Base-by-base conservation (phyloP, 2,113 vertebrate species). In the Lamprologus sp. region DNA sequence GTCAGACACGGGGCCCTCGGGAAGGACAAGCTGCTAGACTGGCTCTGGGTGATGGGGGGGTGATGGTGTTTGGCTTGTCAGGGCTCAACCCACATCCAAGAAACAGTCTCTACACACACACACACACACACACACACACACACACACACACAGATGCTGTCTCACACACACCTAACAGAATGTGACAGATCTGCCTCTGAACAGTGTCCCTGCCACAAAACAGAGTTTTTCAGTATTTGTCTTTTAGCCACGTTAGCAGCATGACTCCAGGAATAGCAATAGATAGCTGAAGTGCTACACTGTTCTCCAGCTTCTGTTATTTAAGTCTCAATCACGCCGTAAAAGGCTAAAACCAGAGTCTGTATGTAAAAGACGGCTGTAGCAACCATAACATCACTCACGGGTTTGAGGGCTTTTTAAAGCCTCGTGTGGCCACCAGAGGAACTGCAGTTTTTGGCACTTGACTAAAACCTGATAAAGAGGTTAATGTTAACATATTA, bases 21-120 rank as follows among this genome's bases (percentile, higher is more conserved):
- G 90, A 92, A 91, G 92, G 93, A 82, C 91, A 68, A 82, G 51
- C 79, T 89, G 90, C 51, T 40, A 88, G 90, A 83, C 81, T 58
- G 56, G 35, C 56, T 87, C 51, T 4, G 21, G 84, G 85, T 40
- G 60, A 55, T 6, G 19, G 5, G 3, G 7, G 7, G 7, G 21
- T 86, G 86, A 56, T 79, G 54, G 58, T 31, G 79, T 86, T 89
- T 85, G 75, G 82, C 83, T 79, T 60, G 79, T 87, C 42, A n/a
- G 54, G 70, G 28, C 84, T 85, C 75, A 79, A 63, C 65, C 84
- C 80, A 81, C 77, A 86, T 84, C 80, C 42, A 88, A 80, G 87
- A 8, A 65, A 70, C 79, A 68, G 60, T 82, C 54, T 80, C 68
- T 1, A 5, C 7, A 9, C 4, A 56, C 28, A 31, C 3, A 86